Conservation (phyloP, 2,888 invertebrate species). For the Drosophila nigricruria region DNA sequence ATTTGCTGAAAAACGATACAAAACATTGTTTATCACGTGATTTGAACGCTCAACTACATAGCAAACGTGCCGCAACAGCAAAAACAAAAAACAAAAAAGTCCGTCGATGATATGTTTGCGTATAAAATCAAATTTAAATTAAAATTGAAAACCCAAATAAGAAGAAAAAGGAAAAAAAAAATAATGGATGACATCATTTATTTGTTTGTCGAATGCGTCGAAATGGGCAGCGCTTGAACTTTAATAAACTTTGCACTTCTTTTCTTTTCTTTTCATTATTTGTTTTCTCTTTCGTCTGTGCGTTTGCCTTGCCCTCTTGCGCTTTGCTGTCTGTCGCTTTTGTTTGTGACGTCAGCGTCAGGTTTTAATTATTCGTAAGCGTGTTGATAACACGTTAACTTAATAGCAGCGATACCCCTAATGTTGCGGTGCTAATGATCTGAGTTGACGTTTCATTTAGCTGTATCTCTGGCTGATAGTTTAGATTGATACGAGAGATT, state of each 20-base stretch:
- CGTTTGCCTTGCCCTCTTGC: slow-evolving; percentile 30
- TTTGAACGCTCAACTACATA: slow-evolving; percentile 17
- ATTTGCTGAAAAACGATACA: slow-evolving; percentile 18
- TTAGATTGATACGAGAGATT: slow-evolving; percentile 24
- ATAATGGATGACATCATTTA: slow-evolving; percentile 67
- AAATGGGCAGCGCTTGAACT: slow-evolving; percentile 60
- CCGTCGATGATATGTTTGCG: slow-evolving; percentile 13
- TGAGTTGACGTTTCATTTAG: slow-evolving; percentile 23
- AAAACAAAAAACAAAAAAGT: slow-evolving; percentile 16
- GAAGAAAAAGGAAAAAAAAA: slow-evolving; percentile 23
- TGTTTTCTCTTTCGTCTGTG: slow-evolving; percentile 24
- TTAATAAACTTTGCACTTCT: slow-evolving; percentile 76
- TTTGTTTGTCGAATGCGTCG: slow-evolving; percentile 43
- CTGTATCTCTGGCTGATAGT: not conserved
- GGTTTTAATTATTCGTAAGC: slow-evolving; percentile 37
- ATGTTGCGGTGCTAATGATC: slow-evolving; percentile 7
- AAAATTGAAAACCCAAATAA: slow-evolving; percentile 12
- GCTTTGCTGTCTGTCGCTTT: slow-evolving; percentile 32
- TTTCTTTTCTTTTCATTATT: slow-evolving; percentile 11
- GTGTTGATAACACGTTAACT: slow-evolving; percentile 30
- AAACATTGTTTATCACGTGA: slow-evolving; percentile 52
- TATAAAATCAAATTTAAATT: slow-evolving; percentile 22
- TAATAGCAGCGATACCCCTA: slow-evolving; percentile 12
- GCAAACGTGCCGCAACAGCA: slow-evolving; percentile 41
- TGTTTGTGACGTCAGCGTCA: slow-evolving; percentile 53